Percentiles rank a stretch among this genome's conserved stretches.
These are phyloP conservation scores for Phylloscopus whistleri DNA, from an alignment of 2,113 vertebrate genomes.

Conservation along the genomic window DNA sequence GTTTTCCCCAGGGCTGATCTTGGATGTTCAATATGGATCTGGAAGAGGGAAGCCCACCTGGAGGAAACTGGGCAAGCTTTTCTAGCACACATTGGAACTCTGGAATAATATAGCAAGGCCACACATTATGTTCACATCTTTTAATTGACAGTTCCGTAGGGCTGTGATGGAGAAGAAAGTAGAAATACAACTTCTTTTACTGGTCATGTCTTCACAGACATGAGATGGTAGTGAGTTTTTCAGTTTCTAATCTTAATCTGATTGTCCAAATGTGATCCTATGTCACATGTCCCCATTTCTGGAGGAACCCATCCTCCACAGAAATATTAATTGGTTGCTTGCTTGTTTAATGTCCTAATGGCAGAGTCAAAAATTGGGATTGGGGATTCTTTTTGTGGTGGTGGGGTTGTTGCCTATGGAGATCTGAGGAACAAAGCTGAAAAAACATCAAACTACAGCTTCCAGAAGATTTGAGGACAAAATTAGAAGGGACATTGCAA, in stretches of 20 bases:
- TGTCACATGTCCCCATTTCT: no score
- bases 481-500: background rate
- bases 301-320: no score
- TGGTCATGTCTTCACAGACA: background rate
- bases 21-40: background rate
- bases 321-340: background rate
- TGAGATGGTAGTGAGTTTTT: background rate
- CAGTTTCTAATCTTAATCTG: background rate
- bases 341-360: background rate
- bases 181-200: background rate
- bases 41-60: background rate
- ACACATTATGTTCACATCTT: background rate
- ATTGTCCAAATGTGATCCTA: background rate
- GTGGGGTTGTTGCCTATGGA: background rate
- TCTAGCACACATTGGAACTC: background rate
- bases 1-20: background rate
- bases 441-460: background rate
- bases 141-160: background rate
- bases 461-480: background rate
- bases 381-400: background rate
- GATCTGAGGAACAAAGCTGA: background rate
- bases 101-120: background rate
- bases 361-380: background rate
- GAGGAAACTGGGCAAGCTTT: background rate
- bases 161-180: background rate